Evolutionary conservation across 2,888 invertebrate species (phyloP), one percentile per base, ranked within the genome.

Genomic region (Artemia sp.): DNA sequence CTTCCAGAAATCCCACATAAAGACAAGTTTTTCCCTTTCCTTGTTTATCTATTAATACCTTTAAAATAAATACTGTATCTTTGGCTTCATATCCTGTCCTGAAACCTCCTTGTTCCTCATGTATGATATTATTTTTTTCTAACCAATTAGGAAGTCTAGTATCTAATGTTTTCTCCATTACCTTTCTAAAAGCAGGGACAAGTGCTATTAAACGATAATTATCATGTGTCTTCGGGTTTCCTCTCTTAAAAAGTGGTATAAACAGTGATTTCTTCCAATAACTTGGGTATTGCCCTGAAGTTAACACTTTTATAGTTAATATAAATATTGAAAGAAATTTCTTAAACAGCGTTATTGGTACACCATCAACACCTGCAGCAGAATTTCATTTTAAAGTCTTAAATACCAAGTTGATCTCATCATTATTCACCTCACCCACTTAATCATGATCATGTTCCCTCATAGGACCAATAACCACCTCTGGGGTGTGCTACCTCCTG

Each of bases 171-270:
- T 53, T 53, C n/a, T 53, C 53, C n/a, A 53, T 12, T 12, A 53
- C n/a, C 53, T 53, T 53, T 12, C 53, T 53, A 12, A 53, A 53
- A 12, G 53, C 53, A 12, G 53, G 53, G 53, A 53, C n/a, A 53
- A 53, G 53, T 53, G 53, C 53, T 53, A 53, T 53, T 53, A n/a
- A n/a, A 12, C 53, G 53, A n/a, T 53, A 53, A 53, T 53, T 53
- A 53, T 53, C 53, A 53, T 53, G 53, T 12, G n/a, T n/a, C n/a
- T 12, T 53, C 12, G 12, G 53, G 53, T 53, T n/a, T n/a, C 53
- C 53, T 53, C n/a, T 53, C 53, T 53, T 53, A n/a, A 53, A 53
- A 53, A 53, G n/a, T 53, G 53, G 53, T n/a, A 53, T 12, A 12
- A 53, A 12, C n/a, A 53, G 53, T 53, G 53, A 53, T n/a, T 12